Evolutionary conservation across 2,888 invertebrate genomes (phyloP).

Genomic region (Brassicogethes aeneus): DNA sequence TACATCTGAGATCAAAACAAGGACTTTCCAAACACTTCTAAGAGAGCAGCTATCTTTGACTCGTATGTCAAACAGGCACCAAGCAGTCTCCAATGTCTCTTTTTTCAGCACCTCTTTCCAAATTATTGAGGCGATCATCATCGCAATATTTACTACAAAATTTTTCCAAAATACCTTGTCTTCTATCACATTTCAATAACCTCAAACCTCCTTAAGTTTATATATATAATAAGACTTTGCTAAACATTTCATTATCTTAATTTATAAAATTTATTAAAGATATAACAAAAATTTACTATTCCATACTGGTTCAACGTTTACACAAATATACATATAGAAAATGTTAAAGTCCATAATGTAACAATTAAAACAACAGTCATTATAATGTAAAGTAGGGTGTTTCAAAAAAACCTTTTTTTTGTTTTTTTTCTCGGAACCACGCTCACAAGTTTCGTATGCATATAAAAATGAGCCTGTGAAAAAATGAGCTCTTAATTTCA

Average conservation of each 20-base stretch:
- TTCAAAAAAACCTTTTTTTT: too few species aligned
- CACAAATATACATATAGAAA: conserved; percentile 8
- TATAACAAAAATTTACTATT: conserved; percentile 24
- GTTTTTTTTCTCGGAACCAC: too few species aligned
- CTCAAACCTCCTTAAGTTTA: conserved; percentile 7
- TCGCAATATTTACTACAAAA: conserved; percentile 11
- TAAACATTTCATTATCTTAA: conserved; percentile 10
- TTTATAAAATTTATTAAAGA: conserved; percentile 20
- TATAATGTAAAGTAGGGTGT: not conserved
- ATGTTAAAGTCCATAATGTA: not conserved
- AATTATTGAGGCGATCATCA: conserved; percentile 3
- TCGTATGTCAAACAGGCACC: conserved; percentile 34
- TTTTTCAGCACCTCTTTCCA: conserved; percentile 24
- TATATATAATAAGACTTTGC: conserved; percentile 9
- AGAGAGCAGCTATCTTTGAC: conserved; percentile 33
- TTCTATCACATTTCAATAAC: conserved; percentile 24
- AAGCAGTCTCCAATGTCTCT: conserved; percentile 33
- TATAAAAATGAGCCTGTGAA: too few species aligned
- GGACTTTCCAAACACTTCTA: conserved; percentile 18
- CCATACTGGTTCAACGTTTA: conserved; percentile 19
- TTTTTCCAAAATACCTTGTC: conserved; percentile 33
- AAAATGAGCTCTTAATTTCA: too few species aligned
- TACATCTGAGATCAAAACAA: conserved; percentile 37
- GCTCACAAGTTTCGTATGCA: too few species aligned
- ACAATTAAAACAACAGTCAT: not conserved